Conservation (phyloP, 2,888 invertebrate genomes). For the Tillus elongatus region DNA sequence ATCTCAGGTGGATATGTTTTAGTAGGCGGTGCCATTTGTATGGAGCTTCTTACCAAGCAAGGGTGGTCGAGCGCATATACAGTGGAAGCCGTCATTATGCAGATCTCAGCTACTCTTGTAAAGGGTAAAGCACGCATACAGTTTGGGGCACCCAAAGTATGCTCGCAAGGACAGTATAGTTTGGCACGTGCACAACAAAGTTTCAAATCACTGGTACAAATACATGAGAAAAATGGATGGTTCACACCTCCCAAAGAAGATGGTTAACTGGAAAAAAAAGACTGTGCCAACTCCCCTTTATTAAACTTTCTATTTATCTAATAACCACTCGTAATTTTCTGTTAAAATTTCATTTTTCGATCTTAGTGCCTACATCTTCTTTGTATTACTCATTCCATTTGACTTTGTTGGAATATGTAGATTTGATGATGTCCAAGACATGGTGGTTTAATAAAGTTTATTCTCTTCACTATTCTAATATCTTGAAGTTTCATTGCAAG, state of each 20-base stretch:
- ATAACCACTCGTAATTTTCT: too few relatives aligned
- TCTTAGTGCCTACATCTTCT: slow-evolving; percentile 31
- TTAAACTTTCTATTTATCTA: too few relatives aligned
- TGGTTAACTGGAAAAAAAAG: slow-evolving; percentile 56
- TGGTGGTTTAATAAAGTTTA: too few relatives aligned
- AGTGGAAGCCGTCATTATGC: slow-evolving; percentile 97
- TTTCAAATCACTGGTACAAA: slow-evolving; percentile 98
- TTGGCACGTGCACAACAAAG: slow-evolving; percentile 97
- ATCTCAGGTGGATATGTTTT: slow-evolving; percentile 97
- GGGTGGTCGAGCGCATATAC: slow-evolving; percentile 99
- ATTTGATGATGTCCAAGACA: too few relatives aligned
- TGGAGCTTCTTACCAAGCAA: slow-evolving; percentile 97
- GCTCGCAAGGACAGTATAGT: slow-evolving; percentile 86
- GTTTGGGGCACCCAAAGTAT: slow-evolving; percentile 86
- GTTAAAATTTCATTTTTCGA: slow-evolving; percentile 23
- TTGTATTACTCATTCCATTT: too few relatives aligned
- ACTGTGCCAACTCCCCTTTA: slow-evolving; percentile 26
- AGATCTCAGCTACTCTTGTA: slow-evolving; percentile 96
- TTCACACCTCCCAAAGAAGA: slow-evolving; percentile 87
- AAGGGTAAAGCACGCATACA: slow-evolving; percentile 98
- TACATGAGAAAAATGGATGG: slow-evolving; percentile 98
- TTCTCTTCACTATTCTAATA: too few relatives aligned
- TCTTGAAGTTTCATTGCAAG: too few relatives aligned
- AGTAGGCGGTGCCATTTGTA: slow-evolving; percentile 97
- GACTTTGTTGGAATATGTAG: too few relatives aligned